Evolutionary conservation across 2,113 vertebrate species (phyloP), one percentile per base, ranked within the genome.

Genomic region (Pelodiscus sinensis): DNA sequence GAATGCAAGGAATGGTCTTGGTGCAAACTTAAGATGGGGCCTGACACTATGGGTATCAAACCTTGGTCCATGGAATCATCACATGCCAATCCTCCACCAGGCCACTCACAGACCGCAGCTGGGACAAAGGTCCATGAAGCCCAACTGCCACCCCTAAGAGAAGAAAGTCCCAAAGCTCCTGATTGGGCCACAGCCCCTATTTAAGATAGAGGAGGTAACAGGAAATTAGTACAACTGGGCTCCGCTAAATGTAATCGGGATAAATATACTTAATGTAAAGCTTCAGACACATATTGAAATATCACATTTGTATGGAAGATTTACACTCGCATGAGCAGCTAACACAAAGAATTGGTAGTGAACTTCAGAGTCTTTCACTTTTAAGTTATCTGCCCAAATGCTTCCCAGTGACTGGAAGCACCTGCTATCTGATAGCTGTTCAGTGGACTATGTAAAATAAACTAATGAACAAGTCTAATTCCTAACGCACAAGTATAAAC

Each of bases 331-430:
- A 57, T 8, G 88, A 94, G 82, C 0, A 0, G 90, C 81, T 71
- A 24, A 58, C 19, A 62, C 2, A 60, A 82, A 90, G 3, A 92
- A 82, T 50, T 77, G 73, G 21, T 77, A 77, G 91, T 12, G 9
- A 58, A 83, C 79, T 85, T 87, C 44, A 82, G 50, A 62, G 94
- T 52, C 56, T 85, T 94, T 25, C 6, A 58, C 13, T 84, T 92
- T 44, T 25, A 2, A 81, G 44, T 38, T 35, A 27, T 14, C 15
- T 58, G 62, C 75, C 86, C 65, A 88, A 82, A 77, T 85, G 78
- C 79, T 77, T 31, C 68, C 16, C 1, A 1, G 50, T 31, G 87
- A 75, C 68, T 89, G 77, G n/a, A 94, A 81, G 29, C 21, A 96
- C 65, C 8, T 80, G 68, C 56, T 68, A 81, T 84, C 50, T 79